Evolutionary conservation across 2,113 vertebrate genomes (phyloP), one percentile per base, ranked within the genome.

Genomic region (Asarcornis scutulata): DNA sequence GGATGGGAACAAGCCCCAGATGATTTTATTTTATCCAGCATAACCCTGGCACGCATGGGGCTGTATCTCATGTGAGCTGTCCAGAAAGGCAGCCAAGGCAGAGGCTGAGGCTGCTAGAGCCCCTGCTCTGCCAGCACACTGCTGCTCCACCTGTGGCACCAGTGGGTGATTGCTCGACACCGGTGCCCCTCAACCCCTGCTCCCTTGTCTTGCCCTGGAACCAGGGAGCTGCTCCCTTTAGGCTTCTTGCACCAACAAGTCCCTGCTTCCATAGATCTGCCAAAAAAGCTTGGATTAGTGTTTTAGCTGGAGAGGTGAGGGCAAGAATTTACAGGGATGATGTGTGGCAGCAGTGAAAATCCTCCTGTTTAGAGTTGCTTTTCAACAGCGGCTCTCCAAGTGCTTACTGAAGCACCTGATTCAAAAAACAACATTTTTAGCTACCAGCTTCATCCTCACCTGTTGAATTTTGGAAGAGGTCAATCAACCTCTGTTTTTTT

Each of bases 161-260:
- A 7, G 32, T 0, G 0, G 13, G 27, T 1, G 3, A 32, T 38
- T 36, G 58, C 4, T 42, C 21, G 36, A n/a, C 53, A 27, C 26
- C 7, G 12, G 50, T 25, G 13, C 23, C 72, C 38, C 13, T 5
- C 10, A 11, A 11, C 17, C 62, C 25, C 62, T 40, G 38, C 62
- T 62, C 34, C 50, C 23, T 64, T 17, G 8, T 40, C 40, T 58
- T 31, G 18, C 42, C 17, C 22, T 31, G 11, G 53, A 75, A 25
- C 40, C 15, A 52, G 38, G 32, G 21, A 44, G 38, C 38, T 58
- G 29, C 42, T 44, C 73, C 22, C 15, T 12, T 25, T 38, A 23
- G 32, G 32, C 42, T 59, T 56, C 73, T 36, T 32, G 55, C 23
- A 32, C 17, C 40, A 17, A n/a, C 38, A 56, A 17, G 46, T 40